Evolutionary conservation across 1,140 invertebrate genomes (phyloP).

Genomic region (Zaprionus vittiger): DNA sequence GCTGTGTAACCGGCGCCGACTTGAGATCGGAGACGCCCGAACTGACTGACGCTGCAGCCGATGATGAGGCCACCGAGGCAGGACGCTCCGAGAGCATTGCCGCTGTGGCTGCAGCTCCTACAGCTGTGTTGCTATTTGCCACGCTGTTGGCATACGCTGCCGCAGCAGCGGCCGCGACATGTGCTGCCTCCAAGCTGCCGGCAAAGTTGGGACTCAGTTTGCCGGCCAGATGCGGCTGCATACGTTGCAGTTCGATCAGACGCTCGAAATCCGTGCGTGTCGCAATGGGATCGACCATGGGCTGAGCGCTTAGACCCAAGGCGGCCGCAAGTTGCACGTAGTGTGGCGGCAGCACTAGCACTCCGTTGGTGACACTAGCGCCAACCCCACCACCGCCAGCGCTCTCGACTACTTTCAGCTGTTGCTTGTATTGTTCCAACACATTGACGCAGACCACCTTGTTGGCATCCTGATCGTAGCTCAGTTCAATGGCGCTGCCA

Average conservation of each 20-base stretch:
- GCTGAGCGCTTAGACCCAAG: constrained; percentile 73
- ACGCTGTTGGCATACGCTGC: constrained; percentile 74
- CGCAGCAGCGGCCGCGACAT: constrained; percentile 74
- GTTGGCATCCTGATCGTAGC: constrained; percentile 58
- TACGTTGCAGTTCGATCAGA: constrained; percentile 74
- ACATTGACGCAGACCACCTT: constrained; percentile 70
- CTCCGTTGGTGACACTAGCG: constrained; percentile 40
- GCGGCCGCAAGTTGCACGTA: constrained; percentile 82
- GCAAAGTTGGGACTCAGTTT: constrained; percentile 73
- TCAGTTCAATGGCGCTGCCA: constrained; percentile 46
- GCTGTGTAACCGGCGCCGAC: constrained; percentile 65
- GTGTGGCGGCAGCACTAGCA: constrained; percentile 76
- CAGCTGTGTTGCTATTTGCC: constrained; percentile 41
- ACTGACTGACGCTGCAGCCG: constrained; percentile 58
- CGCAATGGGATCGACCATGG: constrained; percentile 73
- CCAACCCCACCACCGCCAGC: constrained; percentile 38
- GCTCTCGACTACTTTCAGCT: constrained; percentile 52
- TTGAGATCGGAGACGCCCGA: constrained; percentile 70
- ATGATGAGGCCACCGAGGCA: constrained; percentile 61
- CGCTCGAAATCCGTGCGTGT: constrained; percentile 81
- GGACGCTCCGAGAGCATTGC: constrained; percentile 55
- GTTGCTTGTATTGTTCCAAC: constrained; percentile 72
- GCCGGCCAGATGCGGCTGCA: constrained; percentile 69
- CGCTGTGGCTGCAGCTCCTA: constrained; percentile 43
- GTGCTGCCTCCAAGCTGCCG: constrained; percentile 69